These are phyloP conservation scores for Zygothrica quintamaculata DNA, from an alignment of 2,888 invertebrate genomes.

Conservation along the genomic window DNA sequence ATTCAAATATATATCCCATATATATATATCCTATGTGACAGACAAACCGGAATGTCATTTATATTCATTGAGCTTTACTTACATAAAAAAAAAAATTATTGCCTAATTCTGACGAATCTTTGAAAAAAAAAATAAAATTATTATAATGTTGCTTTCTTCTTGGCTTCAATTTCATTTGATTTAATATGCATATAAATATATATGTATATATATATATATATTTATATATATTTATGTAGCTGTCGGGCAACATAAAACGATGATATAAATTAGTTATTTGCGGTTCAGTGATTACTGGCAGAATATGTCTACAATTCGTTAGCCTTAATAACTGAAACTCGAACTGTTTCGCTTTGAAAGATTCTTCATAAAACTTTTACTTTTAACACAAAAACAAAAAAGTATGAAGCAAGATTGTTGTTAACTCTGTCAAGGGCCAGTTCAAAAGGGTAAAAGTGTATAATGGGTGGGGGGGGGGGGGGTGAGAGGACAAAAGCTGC, in stretches of 20 bases:
- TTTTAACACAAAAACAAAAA: constrained; percentile 36
- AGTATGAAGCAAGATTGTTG: too few relatives aligned
- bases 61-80: constrained; percentile 33
- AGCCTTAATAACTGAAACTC: not conserved
- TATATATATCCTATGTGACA: constrained; percentile 10
- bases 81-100: constrained; percentile 35
- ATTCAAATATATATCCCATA: not conserved
- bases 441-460: too few relatives aligned
- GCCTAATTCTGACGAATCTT: constrained; percentile 45
- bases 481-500: too few relatives aligned
- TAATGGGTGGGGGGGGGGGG: too few relatives aligned
- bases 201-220: constrained; percentile 2
- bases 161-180: not conserved
- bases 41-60: constrained; percentile 46
- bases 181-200: not conserved
- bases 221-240: constrained; percentile 1
- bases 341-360: constrained; percentile 27
- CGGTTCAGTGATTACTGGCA: constrained; percentile 46
- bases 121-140: not conserved
- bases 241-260: not conserved
- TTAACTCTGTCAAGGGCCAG: constrained; percentile 20
- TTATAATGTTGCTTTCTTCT: not conserved
- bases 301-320: constrained; percentile 12
- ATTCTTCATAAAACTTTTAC: constrained; percentile 67
- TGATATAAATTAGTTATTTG: constrained; percentile 41